Conservation (phyloP, 2,797 vertebrate genomes). For the Ctenosaura bakeri region DNA sequence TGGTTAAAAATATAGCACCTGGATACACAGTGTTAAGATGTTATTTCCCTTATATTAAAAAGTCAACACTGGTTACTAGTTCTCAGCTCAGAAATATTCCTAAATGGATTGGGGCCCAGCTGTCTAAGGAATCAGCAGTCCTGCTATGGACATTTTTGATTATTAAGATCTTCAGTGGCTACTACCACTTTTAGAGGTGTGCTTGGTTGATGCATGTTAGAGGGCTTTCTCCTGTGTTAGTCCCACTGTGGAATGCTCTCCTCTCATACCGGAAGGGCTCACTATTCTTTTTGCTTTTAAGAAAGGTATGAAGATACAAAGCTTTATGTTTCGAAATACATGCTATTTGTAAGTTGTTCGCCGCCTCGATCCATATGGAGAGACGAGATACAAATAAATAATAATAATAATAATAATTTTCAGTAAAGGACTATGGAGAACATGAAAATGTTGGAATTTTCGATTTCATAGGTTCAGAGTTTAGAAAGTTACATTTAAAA, state of each 20-base stretch:
- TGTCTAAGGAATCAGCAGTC: too few relatives aligned
- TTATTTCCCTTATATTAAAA: background rate
- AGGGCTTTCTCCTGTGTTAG: background rate
- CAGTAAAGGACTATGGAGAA: background rate
- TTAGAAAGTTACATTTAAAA: background rate
- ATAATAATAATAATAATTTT: too few relatives aligned
- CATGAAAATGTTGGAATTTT: background rate
- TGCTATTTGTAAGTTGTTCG: too few relatives aligned
- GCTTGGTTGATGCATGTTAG: background rate
- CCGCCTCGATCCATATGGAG: too few relatives aligned
- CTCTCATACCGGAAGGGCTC: background rate
- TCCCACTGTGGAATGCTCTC: background rate
- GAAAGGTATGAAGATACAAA: background rate
- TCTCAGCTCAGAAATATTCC: too few relatives aligned
- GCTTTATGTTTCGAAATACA: too few relatives aligned
- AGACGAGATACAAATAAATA: too few relatives aligned
- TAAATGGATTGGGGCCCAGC: too few relatives aligned
- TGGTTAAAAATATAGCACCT: background rate
- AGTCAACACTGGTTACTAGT: background rate
- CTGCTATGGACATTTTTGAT: too few relatives aligned
- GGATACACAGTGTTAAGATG: background rate
- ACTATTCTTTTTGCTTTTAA: background rate
- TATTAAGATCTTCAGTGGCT: background rate
- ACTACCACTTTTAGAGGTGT: background rate
- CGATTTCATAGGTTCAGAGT: background rate